These are phyloP conservation scores for Tipula vernalis DNA, from an alignment of 2,888 invertebrate genomes.

Conservation along the genomic window DNA sequence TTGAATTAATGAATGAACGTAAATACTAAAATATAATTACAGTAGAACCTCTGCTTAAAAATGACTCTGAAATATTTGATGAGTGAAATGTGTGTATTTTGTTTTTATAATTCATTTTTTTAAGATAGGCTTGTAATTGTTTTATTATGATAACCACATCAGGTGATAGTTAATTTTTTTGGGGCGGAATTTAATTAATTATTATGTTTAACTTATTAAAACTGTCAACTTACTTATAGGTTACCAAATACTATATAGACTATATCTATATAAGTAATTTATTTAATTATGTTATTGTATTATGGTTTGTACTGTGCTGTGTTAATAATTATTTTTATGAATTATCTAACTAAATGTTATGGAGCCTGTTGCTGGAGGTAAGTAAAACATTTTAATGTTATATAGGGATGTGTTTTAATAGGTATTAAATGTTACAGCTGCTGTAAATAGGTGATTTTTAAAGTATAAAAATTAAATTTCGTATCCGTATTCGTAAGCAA, in stretches of 20 bases:
- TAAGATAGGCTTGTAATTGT: not conserved
- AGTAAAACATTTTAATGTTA: too few relatives aligned
- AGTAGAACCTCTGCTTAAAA: not conserved
- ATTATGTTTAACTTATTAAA: not conserved
- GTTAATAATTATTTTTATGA: too few relatives aligned
- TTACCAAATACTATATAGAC: too few relatives aligned
- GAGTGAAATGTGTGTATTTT: not conserved
- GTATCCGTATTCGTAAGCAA: too few relatives aligned
- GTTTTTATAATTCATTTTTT: not conserved
- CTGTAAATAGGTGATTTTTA: too few relatives aligned
- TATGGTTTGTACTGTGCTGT: not conserved
- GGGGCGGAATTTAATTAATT: not conserved
- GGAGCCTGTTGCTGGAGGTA: too few relatives aligned
- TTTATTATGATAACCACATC: not conserved
- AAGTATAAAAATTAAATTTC: too few relatives aligned
- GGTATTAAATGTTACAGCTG: too few relatives aligned
- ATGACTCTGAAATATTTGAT: not conserved
- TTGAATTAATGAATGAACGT: not conserved
- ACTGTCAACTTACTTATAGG: too few relatives aligned
- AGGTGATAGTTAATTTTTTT: not conserved
- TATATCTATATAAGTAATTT: too few relatives aligned
- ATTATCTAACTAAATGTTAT: too few relatives aligned
- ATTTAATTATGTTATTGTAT: not conserved
- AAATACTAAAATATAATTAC: not conserved
- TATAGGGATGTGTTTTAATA: too few relatives aligned